Conservation (phyloP, 2,888 invertebrate species). For the Phortica okadai region DNA sequence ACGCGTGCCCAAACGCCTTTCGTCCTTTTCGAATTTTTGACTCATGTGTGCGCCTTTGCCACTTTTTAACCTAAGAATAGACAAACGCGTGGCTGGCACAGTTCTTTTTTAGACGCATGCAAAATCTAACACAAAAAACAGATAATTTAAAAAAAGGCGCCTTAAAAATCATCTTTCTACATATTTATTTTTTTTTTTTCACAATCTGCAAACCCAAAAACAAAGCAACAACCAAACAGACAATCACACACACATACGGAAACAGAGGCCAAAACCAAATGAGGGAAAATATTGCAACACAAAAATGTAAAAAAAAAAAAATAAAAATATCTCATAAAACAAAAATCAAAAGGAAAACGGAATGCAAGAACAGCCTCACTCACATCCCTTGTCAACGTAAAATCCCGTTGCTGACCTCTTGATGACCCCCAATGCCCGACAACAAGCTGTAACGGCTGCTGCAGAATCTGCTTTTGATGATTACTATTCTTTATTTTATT, state of each 20-base stretch:
- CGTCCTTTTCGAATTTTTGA: neutral
- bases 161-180: neutral
- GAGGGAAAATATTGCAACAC: slow-evolving; percentile 39
- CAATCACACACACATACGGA: slow-evolving; percentile 2
- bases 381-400: slow-evolving; percentile 68
- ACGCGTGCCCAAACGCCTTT: slow-evolving; percentile 58
- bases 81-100: slow-evolving; percentile 46
- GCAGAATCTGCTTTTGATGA: slow-evolving; percentile 45
- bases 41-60: slow-evolving; percentile 28
- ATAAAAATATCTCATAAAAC: neutral
- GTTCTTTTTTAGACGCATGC: slow-evolving; percentile 32
- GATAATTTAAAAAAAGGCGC: neutral
- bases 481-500: slow-evolving; percentile 56
- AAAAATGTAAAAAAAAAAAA: neutral
- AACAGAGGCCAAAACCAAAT: slow-evolving; percentile 57
- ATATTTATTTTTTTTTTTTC: neutral
- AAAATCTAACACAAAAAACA: slow-evolving; percentile 30
- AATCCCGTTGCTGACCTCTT: slow-evolving; percentile 73
- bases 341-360: neutral
- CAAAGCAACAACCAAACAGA: neutral
- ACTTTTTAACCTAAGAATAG: slow-evolving; percentile 29
- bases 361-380: slow-evolving; percentile 42
- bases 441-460: slow-evolving; percentile 44
- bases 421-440: slow-evolving; percentile 68
- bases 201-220: slow-evolving; percentile 2